These are phyloP conservation scores for Cladopsammia gracilis DNA, from an alignment of 64 coral and sea anemone species.

Conservation along the genomic window DNA sequence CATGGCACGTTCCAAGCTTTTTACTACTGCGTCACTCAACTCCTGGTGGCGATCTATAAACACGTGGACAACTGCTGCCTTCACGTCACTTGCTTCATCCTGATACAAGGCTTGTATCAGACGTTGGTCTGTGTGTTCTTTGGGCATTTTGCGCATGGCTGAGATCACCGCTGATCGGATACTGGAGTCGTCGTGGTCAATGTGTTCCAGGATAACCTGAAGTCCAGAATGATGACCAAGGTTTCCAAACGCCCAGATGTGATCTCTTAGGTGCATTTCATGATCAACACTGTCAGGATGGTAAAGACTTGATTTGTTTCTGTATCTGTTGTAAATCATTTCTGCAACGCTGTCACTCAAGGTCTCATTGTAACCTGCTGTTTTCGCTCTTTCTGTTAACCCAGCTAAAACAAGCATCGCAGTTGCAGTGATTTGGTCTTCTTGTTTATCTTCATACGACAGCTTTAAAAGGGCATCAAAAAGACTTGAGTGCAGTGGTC, in stretches of 20 bases:
- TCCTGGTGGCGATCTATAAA: slow-evolving; percentile 82
- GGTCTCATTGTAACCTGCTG: slow-evolving; percentile 85
- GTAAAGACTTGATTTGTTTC: slow-evolving; percentile 73
- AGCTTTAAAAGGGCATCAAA: slow-evolving; percentile 77
- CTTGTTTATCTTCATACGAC: slow-evolving; percentile 32
- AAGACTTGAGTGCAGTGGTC: slow-evolving; percentile 73
- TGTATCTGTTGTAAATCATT: slow-evolving; percentile 82
- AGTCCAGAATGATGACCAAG: slow-evolving; percentile 84
- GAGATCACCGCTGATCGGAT: slow-evolving; percentile 90
- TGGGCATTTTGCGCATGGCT: slow-evolving; percentile 84
- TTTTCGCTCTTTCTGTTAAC: slow-evolving; percentile 61
- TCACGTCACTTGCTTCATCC: slow-evolving; percentile 86
- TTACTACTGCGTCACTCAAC: slow-evolving; percentile 49
- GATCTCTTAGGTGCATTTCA: slow-evolving; percentile 76
- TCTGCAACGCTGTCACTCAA: slow-evolving; percentile 69
- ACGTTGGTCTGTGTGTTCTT: slow-evolving; percentile 70
- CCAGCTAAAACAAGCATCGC: slow-evolving; percentile 91
- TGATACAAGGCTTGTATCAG: slow-evolving; percentile 69
- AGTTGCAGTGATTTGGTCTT: slow-evolving; percentile 56
- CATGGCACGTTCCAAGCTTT: slow-evolving; percentile 84
- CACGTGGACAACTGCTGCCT: slow-evolving; percentile 84
- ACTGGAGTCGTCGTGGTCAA: slow-evolving; percentile 87
- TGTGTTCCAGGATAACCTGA: slow-evolving; percentile 74
- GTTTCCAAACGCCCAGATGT: slow-evolving; percentile 98
- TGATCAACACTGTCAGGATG: slow-evolving; percentile 82